Conservation (phyloP, 2,797 vertebrate genomes). For the Hybognathus amarus region DNA sequence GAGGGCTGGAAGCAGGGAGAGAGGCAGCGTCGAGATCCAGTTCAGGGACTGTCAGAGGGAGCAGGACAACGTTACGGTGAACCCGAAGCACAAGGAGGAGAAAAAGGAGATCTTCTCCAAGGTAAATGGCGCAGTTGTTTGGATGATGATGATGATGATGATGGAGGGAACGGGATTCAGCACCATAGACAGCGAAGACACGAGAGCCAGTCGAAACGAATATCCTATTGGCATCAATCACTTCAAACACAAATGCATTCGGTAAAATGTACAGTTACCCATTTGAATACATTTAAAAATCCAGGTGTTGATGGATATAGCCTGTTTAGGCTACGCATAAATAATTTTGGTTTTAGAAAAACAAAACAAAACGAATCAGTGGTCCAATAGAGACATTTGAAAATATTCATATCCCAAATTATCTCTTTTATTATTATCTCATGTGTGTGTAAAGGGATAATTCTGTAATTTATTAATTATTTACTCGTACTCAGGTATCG, state of each 20-base stretch:
- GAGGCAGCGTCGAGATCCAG: constrained; percentile 77
- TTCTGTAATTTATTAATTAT: not conserved
- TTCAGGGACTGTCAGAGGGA: constrained; percentile 76
- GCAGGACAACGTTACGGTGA: constrained; percentile 68
- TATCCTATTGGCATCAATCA: not conserved
- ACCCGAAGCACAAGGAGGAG: constrained; percentile 80
- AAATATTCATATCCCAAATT: not conserved
- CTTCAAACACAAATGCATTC: not conserved
- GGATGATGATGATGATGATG: constrained; percentile 23
- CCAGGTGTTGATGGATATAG: not conserved
- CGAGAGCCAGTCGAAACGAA: not conserved
- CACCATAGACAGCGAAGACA: constrained; percentile 80
- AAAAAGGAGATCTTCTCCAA: constrained; percentile 83
- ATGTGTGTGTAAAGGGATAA: not conserved
- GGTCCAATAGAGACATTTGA: not conserved
- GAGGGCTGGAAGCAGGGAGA: constrained; percentile 75
- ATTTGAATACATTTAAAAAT: not conserved
- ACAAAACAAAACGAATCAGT: not conserved
- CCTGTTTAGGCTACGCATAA: too few relatives aligned
- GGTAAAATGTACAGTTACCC: not conserved
- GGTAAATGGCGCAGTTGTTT: constrained; percentile 64
- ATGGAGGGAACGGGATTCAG: constrained; percentile 71
- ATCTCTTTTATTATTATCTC: not conserved
- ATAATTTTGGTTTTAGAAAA: too few relatives aligned
- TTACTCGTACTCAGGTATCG: not conserved